A percentile compares a stretch with the other conserved stretches of the same genome.
Evolutionary conservation across 2,113 vertebrate species (phyloP).

Genomic region (Pimephales promelas): DNA sequence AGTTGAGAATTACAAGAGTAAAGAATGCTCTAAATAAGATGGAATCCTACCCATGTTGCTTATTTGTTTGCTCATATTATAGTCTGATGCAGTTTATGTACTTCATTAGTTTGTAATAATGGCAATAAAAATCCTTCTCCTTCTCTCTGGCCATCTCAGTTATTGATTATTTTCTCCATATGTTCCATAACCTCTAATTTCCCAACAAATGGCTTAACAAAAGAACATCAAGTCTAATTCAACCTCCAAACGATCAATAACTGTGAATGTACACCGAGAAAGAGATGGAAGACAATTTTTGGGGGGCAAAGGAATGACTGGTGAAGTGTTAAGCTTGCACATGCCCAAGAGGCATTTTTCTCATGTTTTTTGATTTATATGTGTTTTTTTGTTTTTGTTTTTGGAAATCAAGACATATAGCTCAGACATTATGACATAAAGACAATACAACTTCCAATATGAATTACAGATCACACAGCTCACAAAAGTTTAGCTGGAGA

Average conservation of each 20-base stretch:
- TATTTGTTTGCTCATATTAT: neutral
- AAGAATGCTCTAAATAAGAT: neutral
- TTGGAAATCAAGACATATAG: neutral
- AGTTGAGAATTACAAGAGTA: neutral
- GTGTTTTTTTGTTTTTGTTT: neutral
- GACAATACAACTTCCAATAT: constrained; percentile 2
- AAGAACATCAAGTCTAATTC: constrained; percentile 23
- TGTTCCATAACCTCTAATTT: constrained; percentile 41
- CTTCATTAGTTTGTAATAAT: constrained; percentile 7
- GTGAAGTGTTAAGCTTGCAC: neutral
- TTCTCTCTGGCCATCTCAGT: neutral
- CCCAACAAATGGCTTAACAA: constrained; percentile 35
- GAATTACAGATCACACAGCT: neutral
- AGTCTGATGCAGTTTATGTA: neutral
- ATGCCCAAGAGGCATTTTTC: neutral
- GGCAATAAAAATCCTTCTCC: neutral
- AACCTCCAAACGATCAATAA: neutral
- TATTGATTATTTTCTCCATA: constrained; percentile 33
- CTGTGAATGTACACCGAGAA: constrained; percentile 22
- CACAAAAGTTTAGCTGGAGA: constrained; percentile 26
- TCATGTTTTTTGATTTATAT: neutral
- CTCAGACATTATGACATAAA: neutral
- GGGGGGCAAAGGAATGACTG: neutral
- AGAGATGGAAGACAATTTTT: neutral
- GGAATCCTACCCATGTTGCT: neutral